A percentile compares a stretch with the other conserved stretches of the same genome.
phyloP scores from a whole-genome alignment of 2,888 invertebrate genomes.

The Torymus auratus region DNA sequence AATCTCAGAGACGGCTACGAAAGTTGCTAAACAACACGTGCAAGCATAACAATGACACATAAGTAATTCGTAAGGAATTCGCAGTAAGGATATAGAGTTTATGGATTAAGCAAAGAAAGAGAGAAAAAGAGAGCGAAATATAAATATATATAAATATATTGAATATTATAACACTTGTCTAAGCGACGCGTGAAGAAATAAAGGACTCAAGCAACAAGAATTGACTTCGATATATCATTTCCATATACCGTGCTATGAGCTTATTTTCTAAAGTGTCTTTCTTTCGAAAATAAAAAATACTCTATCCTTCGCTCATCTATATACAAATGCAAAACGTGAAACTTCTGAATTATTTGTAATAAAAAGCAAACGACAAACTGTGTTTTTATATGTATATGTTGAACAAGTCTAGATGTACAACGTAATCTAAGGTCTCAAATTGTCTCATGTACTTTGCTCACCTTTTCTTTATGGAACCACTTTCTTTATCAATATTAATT shows the following conservation, averaged over 20 bases:
- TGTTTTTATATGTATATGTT: constrained; percentile 46
- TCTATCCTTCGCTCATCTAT: constrained; percentile 44
- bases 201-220: constrained; percentile 19
- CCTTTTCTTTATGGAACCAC: background rate
- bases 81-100: constrained; percentile 42
- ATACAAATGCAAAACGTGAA: constrained; percentile 52
- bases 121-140: constrained; percentile 10
- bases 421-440: constrained; percentile 28
- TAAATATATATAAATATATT: constrained; percentile 38
- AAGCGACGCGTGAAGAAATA: background rate
- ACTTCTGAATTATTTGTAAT: constrained; percentile 56
- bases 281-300: constrained; percentile 13
- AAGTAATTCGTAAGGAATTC: constrained; percentile 42
- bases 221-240: constrained; percentile 29
- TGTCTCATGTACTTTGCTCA: constrained; percentile 27
- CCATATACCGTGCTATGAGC: constrained; percentile 9
- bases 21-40: constrained; percentile 33
- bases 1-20: constrained; percentile 12
- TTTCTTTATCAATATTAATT: constrained; percentile 9
- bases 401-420: constrained; percentile 31
- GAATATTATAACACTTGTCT: constrained; percentile 49
- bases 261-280: constrained; percentile 18
- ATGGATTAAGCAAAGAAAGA: constrained; percentile 13
- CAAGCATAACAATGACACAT: constrained; percentile 40
- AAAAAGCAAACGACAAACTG: constrained; percentile 51